These are phyloP conservation scores for Protomyctophum bolini DNA, from an alignment of 2,113 vertebrate species.

Conservation along the genomic window DNA sequence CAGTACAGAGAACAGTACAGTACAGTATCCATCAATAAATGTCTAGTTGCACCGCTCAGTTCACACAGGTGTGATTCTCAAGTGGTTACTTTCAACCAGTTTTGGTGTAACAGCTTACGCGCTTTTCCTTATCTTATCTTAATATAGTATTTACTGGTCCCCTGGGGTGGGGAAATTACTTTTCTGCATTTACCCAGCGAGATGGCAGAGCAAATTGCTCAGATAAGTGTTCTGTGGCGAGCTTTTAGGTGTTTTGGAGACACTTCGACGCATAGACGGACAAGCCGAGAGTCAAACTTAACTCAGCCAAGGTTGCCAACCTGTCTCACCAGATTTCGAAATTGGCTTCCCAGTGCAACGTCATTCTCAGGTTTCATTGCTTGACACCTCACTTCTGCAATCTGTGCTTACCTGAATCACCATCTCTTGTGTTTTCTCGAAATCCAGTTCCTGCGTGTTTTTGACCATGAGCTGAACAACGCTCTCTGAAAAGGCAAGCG, in stretches of 20 bases:
- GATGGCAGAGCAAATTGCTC: no score
- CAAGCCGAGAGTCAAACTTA: no score
- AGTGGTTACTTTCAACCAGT: neutral
- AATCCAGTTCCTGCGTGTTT: constrained; percentile 80
- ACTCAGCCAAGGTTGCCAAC: neutral
- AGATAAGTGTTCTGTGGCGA: no score
- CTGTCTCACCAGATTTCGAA: constrained; percentile 9
- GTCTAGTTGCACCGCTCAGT: no score
- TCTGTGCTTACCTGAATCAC: constrained; percentile 78
- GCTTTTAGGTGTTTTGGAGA: no score
- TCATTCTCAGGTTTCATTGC: neutral
- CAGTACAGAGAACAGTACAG: no score
- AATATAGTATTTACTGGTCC: neutral
- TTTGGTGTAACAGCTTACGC: constrained; percentile 8
- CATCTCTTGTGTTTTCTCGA: constrained; percentile 78
- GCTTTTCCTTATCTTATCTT: constrained; percentile 3
- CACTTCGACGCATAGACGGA: no score
- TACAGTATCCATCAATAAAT: no score
- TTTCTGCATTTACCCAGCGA: no score
- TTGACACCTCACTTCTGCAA: neutral
- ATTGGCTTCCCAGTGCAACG: neutral
- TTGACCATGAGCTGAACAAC: constrained; percentile 82
- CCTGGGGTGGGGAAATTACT: no score
- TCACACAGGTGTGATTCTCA: no score
- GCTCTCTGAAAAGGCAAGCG: constrained; percentile 39